Evolutionary conservation across 2,797 vertebrate species (phyloP), one percentile per base, ranked within the genome.

Genomic region (Diplodus sargus): DNA sequence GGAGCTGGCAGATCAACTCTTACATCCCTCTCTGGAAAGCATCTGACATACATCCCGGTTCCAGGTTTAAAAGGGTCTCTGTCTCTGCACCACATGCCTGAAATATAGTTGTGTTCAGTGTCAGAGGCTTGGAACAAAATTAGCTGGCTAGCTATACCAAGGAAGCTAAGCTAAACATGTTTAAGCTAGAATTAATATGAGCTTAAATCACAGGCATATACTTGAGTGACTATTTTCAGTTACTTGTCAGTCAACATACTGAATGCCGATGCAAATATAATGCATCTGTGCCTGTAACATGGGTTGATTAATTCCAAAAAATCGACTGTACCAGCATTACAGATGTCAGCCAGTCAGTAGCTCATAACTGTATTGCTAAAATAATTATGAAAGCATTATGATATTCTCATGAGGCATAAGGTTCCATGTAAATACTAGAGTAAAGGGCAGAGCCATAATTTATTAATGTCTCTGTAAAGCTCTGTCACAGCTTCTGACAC

Each of bases 391-490:
- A 59, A 6, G 43, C 56, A 51, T 48, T 43, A 45, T 20, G 18
- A 12, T 51, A 49, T 54, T 59, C 28, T 63, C n/a, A 57, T 8
- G 14, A 68, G 39, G 48, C 22, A 16, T 39, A 18, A 10, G 51
- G 63, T 23, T 66, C 2, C 49, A 5, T 67, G 47, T 68, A 61
- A 83, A 73, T 25, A 10, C 17, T 18, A 54, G n/a, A 70, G 34
- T 73, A 52, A 77, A 81, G 25, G 48, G 23, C 42, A 45, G 47
- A 65, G 30, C 57, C 42, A n/a, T 66, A 58, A 75, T 66, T 81
- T 10, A 62, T 48, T 18, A 52, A 59, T 45, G 63, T 49, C 51
- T 76, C 23, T 4, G 22, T 67, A 65, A 73, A 82, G 60, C 76
- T 64, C 45, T 25, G 25, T 45, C 25, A 43, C 14, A 28, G 59